phyloP scores from a whole-genome alignment of 2,888 invertebrate genomes.

The Caenorhabditis plicata region DNA sequence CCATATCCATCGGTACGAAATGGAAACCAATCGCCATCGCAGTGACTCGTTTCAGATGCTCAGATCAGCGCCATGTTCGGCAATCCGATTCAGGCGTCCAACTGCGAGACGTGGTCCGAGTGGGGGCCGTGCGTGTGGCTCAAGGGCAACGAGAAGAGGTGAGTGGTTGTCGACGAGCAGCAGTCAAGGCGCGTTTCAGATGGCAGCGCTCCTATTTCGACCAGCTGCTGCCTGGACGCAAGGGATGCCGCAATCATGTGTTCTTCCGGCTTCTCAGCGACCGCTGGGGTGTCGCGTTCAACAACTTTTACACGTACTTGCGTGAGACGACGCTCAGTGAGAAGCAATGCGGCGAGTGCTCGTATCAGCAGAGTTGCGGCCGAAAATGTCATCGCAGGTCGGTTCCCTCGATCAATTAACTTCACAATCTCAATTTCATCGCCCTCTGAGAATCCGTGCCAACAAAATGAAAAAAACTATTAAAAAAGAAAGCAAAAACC shows the following conservation, averaged over 20 bases:
- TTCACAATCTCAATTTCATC: too few species aligned
- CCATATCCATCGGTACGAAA: too few species aligned
- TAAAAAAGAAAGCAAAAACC: too few species aligned
- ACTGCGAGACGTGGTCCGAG: constrained; percentile 58
- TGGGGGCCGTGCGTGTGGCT: constrained; percentile 65
- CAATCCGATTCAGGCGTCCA: constrained; percentile 55
- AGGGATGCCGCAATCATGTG: constrained; percentile 63
- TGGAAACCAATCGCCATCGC: too few species aligned
- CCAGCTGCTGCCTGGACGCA: constrained; percentile 60
- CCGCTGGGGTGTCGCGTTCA: constrained; percentile 63
- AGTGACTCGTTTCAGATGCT: constrained; percentile 30
- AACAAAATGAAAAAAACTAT: too few species aligned
- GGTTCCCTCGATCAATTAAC: too few species aligned
- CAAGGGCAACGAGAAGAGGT: constrained; percentile 51
- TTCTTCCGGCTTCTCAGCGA: constrained; percentile 62
- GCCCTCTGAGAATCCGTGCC: too few species aligned
- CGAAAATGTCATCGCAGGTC: constrained; percentile 61
- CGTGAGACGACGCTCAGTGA: constrained; percentile 56
- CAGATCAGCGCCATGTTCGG: constrained; percentile 63
- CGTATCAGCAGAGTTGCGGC: constrained; percentile 62
- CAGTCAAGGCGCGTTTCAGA: constrained; percentile 19
- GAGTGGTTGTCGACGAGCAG: neutral
- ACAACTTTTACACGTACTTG: constrained; percentile 63
- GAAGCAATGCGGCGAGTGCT: constrained; percentile 61
- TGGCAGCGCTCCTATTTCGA: constrained; percentile 60